Percentiles rank a stretch among this genome's conserved stretches.
phyloP scores from a whole-genome alignment of 2,888 invertebrate genomes.

The Mythimna vitellina region DNA sequence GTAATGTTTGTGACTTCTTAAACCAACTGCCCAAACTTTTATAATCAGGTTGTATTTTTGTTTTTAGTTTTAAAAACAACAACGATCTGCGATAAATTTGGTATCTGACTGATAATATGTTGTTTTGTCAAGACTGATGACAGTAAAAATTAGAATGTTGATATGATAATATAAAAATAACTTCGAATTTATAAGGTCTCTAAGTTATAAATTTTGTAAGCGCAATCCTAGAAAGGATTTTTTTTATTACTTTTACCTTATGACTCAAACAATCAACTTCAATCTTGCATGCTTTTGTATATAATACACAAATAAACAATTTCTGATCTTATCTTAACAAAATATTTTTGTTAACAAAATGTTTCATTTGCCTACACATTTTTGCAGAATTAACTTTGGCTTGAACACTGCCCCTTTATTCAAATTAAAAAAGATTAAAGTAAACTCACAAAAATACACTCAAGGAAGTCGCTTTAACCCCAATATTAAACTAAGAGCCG shows the following conservation, averaged over 20 bases:
- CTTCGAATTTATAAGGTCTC: too few species aligned
- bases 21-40: background rate
- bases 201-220: too few species aligned
- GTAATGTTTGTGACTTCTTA: background rate
- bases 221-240: too few species aligned
- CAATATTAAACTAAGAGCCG: conserved; percentile 85
- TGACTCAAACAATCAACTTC: too few species aligned
- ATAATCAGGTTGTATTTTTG: background rate
- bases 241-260: too few species aligned
- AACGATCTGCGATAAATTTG: background rate
- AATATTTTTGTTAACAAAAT: background rate
- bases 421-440: conserved; percentile 58
- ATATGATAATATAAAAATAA: too few species aligned
- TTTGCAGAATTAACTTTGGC: background rate
- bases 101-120: background rate
- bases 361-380: background rate
- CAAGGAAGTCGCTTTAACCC: conserved; percentile 67
- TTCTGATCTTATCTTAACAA: too few species aligned
- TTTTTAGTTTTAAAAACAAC: background rate
- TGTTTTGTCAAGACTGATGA: background rate
- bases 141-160: background rate
- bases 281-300: too few species aligned
- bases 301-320: too few species aligned
- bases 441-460: conserved; percentile 57
- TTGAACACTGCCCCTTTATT: conserved; percentile 21